A percentile compares a stretch with the other conserved stretches of the same genome.
These are phyloP conservation scores for Erpetoichthys calabaricus DNA, from an alignment of 2,797 vertebrate species.

Conservation along the genomic window DNA sequence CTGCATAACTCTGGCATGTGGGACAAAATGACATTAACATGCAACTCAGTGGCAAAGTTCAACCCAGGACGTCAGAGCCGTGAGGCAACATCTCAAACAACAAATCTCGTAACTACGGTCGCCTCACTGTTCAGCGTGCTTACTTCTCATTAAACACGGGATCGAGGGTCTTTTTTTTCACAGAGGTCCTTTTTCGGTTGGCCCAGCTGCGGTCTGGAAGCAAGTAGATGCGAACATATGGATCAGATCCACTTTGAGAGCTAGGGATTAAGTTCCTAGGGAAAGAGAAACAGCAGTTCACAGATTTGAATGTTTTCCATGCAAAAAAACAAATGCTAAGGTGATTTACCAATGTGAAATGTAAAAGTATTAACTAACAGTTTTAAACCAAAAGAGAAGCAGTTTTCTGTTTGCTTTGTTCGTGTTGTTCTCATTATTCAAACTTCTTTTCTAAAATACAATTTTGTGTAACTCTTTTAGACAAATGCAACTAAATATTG, in stretches of 20 bases:
- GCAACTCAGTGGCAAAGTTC: too few species aligned
- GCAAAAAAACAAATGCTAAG: too few species aligned
- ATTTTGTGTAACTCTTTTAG: too few species aligned
- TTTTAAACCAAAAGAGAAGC: too few species aligned
- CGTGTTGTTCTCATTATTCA: too few species aligned
- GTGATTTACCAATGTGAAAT: too few species aligned
- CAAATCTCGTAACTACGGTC: neutral
- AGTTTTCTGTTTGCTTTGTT: too few species aligned
- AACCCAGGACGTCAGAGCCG: neutral
- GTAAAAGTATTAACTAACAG: too few species aligned
- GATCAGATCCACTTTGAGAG: conserved; percentile 65
- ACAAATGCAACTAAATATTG: too few species aligned
- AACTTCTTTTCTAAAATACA: too few species aligned
- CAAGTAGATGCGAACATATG: conserved; percentile 81
- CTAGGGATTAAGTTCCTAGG: conserved; percentile 66
- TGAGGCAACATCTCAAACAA: neutral
- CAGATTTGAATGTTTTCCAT: too few species aligned
- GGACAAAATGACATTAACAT: neutral
- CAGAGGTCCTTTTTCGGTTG: conserved; percentile 68
- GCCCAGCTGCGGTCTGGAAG: conserved; percentile 78
- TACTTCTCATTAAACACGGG: conserved; percentile 79
- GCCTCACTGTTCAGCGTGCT: conserved; percentile 14
- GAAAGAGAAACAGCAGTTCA: neutral
- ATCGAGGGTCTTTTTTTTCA: conserved; percentile 68
- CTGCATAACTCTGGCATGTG: neutral